A percentile compares a stretch with the other conserved stretches of the same genome.
These are phyloP conservation scores for Rallus crepitans DNA, from an alignment of 2,797 vertebrate genomes.

Conservation along the genomic window DNA sequence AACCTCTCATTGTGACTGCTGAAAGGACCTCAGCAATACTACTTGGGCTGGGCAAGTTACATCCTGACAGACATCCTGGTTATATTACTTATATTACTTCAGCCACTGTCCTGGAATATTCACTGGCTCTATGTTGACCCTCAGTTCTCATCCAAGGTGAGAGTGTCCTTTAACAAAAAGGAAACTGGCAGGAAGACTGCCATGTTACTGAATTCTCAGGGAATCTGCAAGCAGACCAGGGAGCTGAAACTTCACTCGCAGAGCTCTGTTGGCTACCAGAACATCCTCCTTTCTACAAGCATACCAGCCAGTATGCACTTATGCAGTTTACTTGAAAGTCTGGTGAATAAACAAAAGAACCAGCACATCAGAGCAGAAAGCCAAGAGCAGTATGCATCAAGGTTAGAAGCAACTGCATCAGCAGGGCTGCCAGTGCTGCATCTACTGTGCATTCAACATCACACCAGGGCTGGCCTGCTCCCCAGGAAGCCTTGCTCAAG, in stretches of 20 bases:
- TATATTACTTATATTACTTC: neutral
- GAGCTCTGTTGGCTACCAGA: neutral
- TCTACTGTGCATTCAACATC: neutral
- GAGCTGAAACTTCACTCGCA: neutral
- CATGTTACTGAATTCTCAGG: neutral
- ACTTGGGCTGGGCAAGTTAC: neutral
- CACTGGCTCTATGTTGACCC: neutral
- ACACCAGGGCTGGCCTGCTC: neutral
- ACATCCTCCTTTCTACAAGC: neutral
- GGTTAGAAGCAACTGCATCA: neutral
- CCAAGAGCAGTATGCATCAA: neutral
- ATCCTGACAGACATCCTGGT: neutral
- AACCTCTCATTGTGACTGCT: neutral
- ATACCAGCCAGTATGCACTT: neutral
- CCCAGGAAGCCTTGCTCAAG: neutral
- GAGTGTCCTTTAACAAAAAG: neutral
- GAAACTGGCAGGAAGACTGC: neutral
- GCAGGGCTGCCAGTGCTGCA: neutral
- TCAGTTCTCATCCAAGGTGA: neutral
- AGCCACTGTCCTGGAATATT: neutral
- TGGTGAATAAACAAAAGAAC: neutral
- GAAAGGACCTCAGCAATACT: neutral
- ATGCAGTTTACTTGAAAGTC: neutral
- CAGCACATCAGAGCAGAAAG: neutral
- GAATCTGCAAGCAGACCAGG: neutral